phyloP scores from a whole-genome alignment of 2,888 invertebrate genomes.

The Andrena marginata region DNA sequence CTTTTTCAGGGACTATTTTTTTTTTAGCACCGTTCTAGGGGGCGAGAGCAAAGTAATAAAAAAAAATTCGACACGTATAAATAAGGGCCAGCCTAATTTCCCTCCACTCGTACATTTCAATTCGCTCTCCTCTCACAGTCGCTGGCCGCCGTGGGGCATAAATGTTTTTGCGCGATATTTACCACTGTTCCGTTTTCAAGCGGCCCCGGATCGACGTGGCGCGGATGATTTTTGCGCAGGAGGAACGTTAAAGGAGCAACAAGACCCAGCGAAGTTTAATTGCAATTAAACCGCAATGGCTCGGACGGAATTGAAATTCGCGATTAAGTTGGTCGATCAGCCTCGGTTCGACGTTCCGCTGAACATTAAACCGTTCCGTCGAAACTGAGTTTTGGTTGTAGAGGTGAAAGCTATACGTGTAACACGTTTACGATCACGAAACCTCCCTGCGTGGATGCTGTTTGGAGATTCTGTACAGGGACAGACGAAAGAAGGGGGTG shows the following conservation, averaged over 20 bases:
- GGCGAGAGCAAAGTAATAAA: too few relatives aligned
- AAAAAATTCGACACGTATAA: too few relatives aligned
- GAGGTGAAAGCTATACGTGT: background rate
- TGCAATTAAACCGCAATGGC: constrained; percentile 9
- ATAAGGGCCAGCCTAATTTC: too few relatives aligned
- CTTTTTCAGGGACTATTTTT: too few relatives aligned
- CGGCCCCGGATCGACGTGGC: too few relatives aligned
- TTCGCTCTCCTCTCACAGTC: background rate
- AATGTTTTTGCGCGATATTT: background rate
- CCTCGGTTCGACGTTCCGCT: background rate
- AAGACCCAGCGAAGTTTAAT: background rate
- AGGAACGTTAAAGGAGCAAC: background rate
- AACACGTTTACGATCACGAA: background rate
- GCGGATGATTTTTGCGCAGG: background rate
- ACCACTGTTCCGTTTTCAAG: background rate
- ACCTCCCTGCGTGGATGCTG: background rate
- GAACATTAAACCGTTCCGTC: constrained; percentile 7
- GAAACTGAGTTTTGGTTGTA: constrained; percentile 7
- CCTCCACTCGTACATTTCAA: background rate
- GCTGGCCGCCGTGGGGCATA: background rate
- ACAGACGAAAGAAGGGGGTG: background rate
- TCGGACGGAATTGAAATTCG: constrained; percentile 17
- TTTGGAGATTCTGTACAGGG: background rate
- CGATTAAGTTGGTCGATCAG: constrained; percentile 15
- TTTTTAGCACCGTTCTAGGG: too few relatives aligned